Conservation (phyloP, 2,797 vertebrate genomes). For the Cirrhinus mrigala region DNA sequence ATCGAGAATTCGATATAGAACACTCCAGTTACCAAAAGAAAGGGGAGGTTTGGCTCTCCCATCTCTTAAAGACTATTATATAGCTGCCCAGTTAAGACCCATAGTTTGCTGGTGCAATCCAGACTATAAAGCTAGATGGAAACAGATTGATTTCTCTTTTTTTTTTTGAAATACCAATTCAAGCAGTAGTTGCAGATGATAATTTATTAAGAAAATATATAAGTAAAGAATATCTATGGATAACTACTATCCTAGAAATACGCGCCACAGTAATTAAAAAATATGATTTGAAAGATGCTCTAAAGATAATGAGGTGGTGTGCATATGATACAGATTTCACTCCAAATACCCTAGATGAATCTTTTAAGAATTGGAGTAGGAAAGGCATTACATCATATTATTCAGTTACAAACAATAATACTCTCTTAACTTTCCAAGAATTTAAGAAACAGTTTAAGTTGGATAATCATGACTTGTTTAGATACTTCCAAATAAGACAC, state of each 20-base stretch:
- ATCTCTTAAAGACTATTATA: not conserved
- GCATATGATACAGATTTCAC: not conserved
- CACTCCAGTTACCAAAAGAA: too few species aligned
- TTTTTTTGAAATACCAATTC: not conserved
- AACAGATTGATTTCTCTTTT: not conserved
- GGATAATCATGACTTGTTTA: not conserved
- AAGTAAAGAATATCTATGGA: slow-evolving; percentile 1
- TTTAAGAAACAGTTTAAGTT: not conserved
- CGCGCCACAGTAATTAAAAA: not conserved
- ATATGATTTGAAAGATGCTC: not conserved
- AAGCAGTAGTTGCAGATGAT: not conserved
- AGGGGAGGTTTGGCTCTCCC: too few species aligned
- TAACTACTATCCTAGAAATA: not conserved
- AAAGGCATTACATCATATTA: too few species aligned
- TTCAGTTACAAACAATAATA: not conserved
- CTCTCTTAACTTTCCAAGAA: not conserved
- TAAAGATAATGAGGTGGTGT: not conserved
- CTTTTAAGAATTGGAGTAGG: too few species aligned
- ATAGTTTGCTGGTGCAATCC: not conserved
- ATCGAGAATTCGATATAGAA: too few species aligned
- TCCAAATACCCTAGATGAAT: too few species aligned
- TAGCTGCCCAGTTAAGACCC: not conserved
- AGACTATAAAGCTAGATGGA: not conserved
- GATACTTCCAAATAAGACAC: not conserved
- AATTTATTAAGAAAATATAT: not conserved